These are phyloP conservation scores for Pseudopleuronectes americanus DNA, from an alignment of 2,797 vertebrate species.

Conservation along the genomic window DNA sequence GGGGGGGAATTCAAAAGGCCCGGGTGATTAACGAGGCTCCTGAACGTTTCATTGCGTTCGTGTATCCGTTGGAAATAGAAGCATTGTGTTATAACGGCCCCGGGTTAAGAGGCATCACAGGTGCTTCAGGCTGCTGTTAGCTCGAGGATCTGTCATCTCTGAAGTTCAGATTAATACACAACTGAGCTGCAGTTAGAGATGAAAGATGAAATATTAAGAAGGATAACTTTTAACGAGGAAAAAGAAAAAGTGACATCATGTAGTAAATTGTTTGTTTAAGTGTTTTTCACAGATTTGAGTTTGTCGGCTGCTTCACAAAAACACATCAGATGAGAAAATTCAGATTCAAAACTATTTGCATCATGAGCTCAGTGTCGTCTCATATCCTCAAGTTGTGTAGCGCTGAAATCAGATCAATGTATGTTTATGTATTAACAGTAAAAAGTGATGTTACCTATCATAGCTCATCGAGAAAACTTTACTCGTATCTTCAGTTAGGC, in stretches of 20 bases:
- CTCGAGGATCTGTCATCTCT: not conserved
- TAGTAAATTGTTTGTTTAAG: too few relatives aligned
- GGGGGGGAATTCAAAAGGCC: slow-evolving; percentile 2
- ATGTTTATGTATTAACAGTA: slow-evolving; percentile 23
- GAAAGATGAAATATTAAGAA: too few relatives aligned
- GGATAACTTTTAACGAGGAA: not conserved
- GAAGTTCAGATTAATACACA: not conserved
- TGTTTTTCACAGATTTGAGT: not conserved
- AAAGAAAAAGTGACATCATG: not conserved
- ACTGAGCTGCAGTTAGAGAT: not conserved
- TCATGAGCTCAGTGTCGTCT: not conserved
- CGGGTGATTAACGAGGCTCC: slow-evolving; percentile 50
- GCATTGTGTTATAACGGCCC: slow-evolving; percentile 57
- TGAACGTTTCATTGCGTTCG: slow-evolving; percentile 45
- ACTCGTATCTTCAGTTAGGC: slow-evolving; percentile 25
- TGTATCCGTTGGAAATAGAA: slow-evolving; percentile 58
- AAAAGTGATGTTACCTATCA: slow-evolving; percentile 23
- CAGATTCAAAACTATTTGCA: not conserved
- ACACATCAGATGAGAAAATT: not conserved
- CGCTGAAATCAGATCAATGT: slow-evolving; percentile 10
- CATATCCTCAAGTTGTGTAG: not conserved
- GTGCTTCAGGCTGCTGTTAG: not conserved
- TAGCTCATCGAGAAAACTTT: slow-evolving; percentile 38
- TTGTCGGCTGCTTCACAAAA: not conserved
- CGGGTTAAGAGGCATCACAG: slow-evolving; percentile 11